Evolutionary conservation across 2,797 vertebrate species (phyloP), one percentile per base, ranked within the genome.

Genomic region (Balearica regulorum): DNA sequence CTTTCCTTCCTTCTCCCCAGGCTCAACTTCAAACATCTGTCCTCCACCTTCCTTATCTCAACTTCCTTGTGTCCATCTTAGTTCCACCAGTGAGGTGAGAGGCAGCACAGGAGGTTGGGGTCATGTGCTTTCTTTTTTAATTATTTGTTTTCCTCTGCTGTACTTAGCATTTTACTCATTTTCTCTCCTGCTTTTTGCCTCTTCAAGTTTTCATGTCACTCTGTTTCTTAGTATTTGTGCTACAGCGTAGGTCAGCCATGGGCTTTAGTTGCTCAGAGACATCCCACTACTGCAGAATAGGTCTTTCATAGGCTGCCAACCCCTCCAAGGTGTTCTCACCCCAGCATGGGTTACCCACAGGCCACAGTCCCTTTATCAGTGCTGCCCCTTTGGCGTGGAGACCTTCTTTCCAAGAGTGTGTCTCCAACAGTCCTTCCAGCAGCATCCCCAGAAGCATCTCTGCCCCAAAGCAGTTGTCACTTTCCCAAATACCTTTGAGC

Each of bases 161-260:
- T 65, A 11, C 13, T 81, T 77, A 20, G 6, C 4, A 43, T 87
- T 53, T 72, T 65, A 51, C 14, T 65, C 2, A 35, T 70, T 46
- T 71, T 72, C 28, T 64, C 16, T 46, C 24, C 11, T 33, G 3
- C 18, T 46, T 49, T 86, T 86, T 64, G 5, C 19, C 57, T 35
- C 31, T 58, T 71, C 21, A 49, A 9, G 53, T 76, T 83, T 68
- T 77, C 43, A 39, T 2, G 11, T 51, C 10, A 13, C 12, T 16
- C 17, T 54, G 1, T 81, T 90, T 82, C 44, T 79, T 58, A 69
- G 19, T 29, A 19, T 39, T 72, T 5, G 4, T 61, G 31, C 26
- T 48, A 10, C 28, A 64, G 20, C 0, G 0, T 16, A 31, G 15
- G 13, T 66, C 29, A 71, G 15, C 20, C 18, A 26, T 24, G 29